These are phyloP conservation scores for Hirtodrosophila confusa DNA, from an alignment of 2,888 invertebrate genomes.

Conservation along the genomic window DNA sequence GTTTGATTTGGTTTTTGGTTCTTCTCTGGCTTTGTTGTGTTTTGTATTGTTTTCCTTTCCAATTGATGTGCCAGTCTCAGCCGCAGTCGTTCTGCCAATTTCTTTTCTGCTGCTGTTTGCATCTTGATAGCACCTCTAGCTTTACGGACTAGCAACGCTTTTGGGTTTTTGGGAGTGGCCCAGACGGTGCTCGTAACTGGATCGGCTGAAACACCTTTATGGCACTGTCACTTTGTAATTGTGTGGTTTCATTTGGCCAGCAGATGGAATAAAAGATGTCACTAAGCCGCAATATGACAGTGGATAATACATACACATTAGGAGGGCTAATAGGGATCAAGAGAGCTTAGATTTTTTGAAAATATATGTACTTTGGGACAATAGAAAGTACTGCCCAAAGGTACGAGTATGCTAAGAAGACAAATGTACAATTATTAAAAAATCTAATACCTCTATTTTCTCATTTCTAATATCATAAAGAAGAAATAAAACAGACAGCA, in stretches of 20 bases:
- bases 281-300: slow-evolving; percentile 31
- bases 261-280: slow-evolving; percentile 7
- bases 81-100: slow-evolving; percentile 11
- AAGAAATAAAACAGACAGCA: no score
- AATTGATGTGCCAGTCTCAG: slow-evolving; percentile 35
- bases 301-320: slow-evolving; percentile 28
- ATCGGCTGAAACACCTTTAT: slow-evolving; percentile 30
- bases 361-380: no score
- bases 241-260: slow-evolving; percentile 15
- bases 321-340: slow-evolving; percentile 27
- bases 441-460: no score
- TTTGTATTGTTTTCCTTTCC: slow-evolving; percentile 28
- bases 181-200: slow-evolving; percentile 4
- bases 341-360: background rate
- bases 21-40: slow-evolving; percentile 31
- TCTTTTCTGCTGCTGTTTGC: slow-evolving; percentile 20
- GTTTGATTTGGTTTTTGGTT: slow-evolving; percentile 51
- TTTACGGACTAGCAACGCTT: background rate
- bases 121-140: slow-evolving; percentile 37
- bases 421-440: no score
- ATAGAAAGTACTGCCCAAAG: no score
- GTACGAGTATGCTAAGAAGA: no score
- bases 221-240: slow-evolving; percentile 22
- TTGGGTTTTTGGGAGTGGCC: background rate
- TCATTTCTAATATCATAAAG: no score